Percentiles rank a stretch among this genome's conserved stretches.
Conservation (phyloP, 1,140 invertebrate species). For the Chelonus insularis region DNA sequence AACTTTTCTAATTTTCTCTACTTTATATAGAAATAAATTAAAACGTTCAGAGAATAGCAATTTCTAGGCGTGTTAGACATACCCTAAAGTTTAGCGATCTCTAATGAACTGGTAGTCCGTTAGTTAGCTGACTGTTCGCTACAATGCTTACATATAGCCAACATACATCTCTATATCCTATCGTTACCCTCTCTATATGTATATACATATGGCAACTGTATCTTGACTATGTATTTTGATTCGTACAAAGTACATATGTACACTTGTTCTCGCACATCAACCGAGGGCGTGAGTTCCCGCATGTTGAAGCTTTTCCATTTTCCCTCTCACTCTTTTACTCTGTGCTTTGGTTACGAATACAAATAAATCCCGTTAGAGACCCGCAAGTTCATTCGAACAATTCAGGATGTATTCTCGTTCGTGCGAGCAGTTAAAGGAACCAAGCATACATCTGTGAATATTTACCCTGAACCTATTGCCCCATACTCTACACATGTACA, state of each 20-base stretch:
- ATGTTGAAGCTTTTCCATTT: slow-evolving; percentile 25
- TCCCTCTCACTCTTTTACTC: background rate
- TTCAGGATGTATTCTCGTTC: slow-evolving; percentile 29
- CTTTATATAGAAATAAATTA: background rate
- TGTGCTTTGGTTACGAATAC: slow-evolving; percentile 28
- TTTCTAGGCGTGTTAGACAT: background rate
- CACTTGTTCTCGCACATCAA: background rate
- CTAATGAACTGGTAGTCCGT: slow-evolving; percentile 21
- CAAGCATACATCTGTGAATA: slow-evolving; percentile 37
- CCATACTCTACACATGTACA: too few species aligned
- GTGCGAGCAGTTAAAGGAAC: slow-evolving; percentile 6
- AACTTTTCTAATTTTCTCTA: background rate
- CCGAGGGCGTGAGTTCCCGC: slow-evolving; percentile 19
- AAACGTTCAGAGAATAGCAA: too few species aligned
- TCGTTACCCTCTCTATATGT: background rate
- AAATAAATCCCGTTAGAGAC: slow-evolving; percentile 45
- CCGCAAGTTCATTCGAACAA: slow-evolving; percentile 38
- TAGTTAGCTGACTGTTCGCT: slow-evolving; percentile 20
- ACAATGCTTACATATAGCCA: background rate
- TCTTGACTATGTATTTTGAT: slow-evolving; percentile 5
- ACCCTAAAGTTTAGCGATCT: slow-evolving; percentile 17
- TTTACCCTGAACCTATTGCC: slow-evolving; percentile 40
- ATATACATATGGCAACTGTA: slow-evolving; percentile 1
- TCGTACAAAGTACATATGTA: slow-evolving; percentile 9
- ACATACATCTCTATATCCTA: slow-evolving; percentile 4